Conservation (phyloP, 2,113 vertebrate species). For the Myodes glareolus region DNA sequence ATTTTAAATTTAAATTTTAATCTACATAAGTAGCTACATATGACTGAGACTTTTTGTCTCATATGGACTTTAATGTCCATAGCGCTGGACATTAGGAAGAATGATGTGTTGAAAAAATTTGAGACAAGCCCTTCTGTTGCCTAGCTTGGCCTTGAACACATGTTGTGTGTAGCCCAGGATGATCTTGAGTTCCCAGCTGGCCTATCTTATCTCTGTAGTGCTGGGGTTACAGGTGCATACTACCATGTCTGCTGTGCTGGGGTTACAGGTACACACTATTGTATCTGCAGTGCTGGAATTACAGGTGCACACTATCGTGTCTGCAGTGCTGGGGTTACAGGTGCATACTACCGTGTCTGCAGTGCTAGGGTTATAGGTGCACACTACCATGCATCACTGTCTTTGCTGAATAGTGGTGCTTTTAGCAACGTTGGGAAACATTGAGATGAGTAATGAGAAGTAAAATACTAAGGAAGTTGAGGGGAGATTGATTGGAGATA, state of each 20-base stretch:
- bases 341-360: background rate
- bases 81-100: background rate
- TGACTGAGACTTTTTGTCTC: conserved; percentile 25
- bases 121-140: background rate
- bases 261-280: no score
- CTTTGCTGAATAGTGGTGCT: background rate
- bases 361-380: background rate
- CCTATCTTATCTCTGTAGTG: background rate
- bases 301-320: background rate
- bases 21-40: background rate
- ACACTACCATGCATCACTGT: background rate
- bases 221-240: no score
- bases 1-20: conserved; percentile 12
- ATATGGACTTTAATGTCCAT: no score
- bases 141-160: background rate
- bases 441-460: background rate
- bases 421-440: background rate
- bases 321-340: background rate
- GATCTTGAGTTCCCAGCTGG: background rate
- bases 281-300: no score
- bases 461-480: background rate
- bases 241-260: background rate
- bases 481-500: background rate
- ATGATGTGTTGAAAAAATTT: background rate
- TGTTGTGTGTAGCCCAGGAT: background rate